phyloP scores from a whole-genome alignment of 2,797 vertebrate species.

The Lagorchestes hirsutus region DNA sequence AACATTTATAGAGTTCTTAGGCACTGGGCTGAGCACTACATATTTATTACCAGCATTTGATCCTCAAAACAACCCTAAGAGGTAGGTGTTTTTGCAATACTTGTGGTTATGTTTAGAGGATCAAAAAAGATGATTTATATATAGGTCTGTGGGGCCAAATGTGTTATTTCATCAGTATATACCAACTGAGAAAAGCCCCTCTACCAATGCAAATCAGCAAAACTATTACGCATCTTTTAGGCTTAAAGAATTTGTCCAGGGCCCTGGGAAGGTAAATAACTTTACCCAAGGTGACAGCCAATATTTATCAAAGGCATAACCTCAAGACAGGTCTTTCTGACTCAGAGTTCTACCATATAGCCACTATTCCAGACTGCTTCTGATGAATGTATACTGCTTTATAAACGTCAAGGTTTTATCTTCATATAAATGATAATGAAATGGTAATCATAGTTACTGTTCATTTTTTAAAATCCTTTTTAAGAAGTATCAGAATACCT shows the following conservation, averaged over 20 bases:
- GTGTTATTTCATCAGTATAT: not conserved
- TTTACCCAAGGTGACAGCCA: not conserved
- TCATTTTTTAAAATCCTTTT: not conserved
- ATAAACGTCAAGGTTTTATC: not conserved
- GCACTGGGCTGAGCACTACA: not conserved
- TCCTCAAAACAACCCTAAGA: not conserved
- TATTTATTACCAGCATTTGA: not conserved
- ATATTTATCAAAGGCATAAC: not conserved
- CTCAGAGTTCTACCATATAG: not conserved
- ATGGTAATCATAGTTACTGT: not conserved
- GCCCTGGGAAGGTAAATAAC: not conserved
- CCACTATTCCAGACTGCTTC: not conserved
- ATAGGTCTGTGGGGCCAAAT: not conserved
- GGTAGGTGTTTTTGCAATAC: not conserved
- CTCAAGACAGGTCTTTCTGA: not conserved
- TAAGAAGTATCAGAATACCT: not conserved
- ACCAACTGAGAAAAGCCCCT: not conserved
- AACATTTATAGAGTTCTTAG: not conserved
- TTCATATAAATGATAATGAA: not conserved
- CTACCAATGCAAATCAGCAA: not conserved
- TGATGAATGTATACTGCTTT: not conserved
- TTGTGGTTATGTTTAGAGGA: not conserved
- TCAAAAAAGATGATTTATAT: not conserved
- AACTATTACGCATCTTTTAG: not conserved
- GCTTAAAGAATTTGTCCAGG: not conserved